Evolutionary conservation across 2,797 vertebrate species (phyloP), one percentile per base, ranked within the genome.

Genomic region (Ctenopoma kingsleyae): DNA sequence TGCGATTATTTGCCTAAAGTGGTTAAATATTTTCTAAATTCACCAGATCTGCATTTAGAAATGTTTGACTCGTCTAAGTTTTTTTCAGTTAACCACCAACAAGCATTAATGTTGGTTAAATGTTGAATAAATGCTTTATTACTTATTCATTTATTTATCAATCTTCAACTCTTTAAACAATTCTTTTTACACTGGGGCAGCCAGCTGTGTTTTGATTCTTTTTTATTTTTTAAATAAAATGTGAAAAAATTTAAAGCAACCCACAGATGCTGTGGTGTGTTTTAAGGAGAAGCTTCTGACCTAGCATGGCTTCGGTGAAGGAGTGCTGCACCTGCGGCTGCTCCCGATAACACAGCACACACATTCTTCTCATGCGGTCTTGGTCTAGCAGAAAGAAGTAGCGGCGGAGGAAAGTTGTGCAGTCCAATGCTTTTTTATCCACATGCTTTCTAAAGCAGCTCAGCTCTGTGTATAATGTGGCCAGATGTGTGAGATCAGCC

Each of bases 311-410:
- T 76, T 95, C 74, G 0, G 92, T 88, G 76, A 96, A 99, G 5
- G 94, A 93, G 71, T 91, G 89, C 93, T 96, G 96, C 36, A 96
- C 86, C 8, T 84, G 68, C 0, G 95, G 93, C n/a, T 81, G 92
- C 72, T 92, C 74, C 64, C 78, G 60, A 41, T 95, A 93, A n/a
- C 89, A 93, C 53, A 94, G 90, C 79, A 95, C 91, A 89, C 98
- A 94, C 89, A 95, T 95, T 30, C 91, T 94, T 59, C 96, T 96
- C 48, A 96, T 68, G 23, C 96, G 96, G 80, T 95, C 96, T 52
- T 94, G 92, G 77, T 99, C 96, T 86, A 99, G 78, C 71, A 99
- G 94, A 49, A 97, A 98, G 87, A 99, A 98, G 83, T 96, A 98
- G 52, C 85, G 94, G 12, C 66, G 92, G 61, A 99, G 90, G 84